Percentiles rank a stretch among this genome's conserved stretches.
phyloP scores from a whole-genome alignment of 2,113 vertebrate species.

The Otus sunia region DNA sequence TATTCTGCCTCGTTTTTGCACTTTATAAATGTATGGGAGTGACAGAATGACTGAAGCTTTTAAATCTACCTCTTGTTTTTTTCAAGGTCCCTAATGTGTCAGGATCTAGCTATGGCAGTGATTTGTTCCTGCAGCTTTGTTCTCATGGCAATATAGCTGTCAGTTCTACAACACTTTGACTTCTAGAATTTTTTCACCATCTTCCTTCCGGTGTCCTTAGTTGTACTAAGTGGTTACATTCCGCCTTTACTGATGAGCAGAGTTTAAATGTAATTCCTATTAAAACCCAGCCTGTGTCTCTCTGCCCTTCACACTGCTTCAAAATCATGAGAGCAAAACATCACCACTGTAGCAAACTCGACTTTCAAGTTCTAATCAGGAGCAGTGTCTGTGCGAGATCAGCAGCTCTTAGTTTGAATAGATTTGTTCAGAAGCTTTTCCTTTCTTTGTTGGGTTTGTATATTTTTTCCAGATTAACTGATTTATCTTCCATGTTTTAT shows the following conservation, averaged over 20 bases:
- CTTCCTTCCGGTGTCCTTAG: not conserved
- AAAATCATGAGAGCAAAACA: not conserved
- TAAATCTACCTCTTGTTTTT: not conserved
- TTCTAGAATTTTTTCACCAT: not conserved
- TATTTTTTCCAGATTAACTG: not conserved
- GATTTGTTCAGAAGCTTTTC: not conserved
- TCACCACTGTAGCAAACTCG: not conserved
- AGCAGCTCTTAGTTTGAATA: not conserved
- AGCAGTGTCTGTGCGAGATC: not conserved
- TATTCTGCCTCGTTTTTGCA: not conserved
- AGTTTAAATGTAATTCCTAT: not conserved
- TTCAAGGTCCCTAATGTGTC: not conserved
- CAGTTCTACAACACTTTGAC: not conserved
- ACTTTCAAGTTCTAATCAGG: not conserved
- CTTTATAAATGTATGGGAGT: not conserved
- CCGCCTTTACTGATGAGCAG: not conserved
- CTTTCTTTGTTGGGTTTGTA: not conserved
- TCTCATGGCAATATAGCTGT: not conserved
- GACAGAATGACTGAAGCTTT: not conserved
- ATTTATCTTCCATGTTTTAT: not conserved
- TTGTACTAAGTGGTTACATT: slow-evolving; percentile 6
- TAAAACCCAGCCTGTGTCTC: not conserved
- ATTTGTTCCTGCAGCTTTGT: not conserved
- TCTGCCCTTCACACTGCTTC: not conserved
- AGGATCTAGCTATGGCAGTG: not conserved